phyloP scores from a whole-genome alignment of 2,797 vertebrate species.

The Schizopygopsis pylzovi region DNA sequence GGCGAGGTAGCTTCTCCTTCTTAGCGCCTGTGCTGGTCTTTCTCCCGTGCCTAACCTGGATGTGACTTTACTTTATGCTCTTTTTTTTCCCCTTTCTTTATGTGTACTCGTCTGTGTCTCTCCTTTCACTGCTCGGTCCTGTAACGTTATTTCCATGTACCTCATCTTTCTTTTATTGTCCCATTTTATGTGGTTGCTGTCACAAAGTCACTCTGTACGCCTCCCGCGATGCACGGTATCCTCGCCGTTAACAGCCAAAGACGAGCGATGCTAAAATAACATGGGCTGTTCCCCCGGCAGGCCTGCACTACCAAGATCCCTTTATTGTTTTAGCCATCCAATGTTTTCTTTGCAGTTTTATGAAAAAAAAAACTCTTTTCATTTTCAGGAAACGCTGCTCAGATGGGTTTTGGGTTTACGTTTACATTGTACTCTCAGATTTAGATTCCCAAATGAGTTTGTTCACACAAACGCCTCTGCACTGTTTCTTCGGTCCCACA shows the following conservation, averaged over 20 bases:
- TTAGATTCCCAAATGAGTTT: conserved; percentile 23
- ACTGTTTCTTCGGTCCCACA: conserved; percentile 46
- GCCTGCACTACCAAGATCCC: conserved; percentile 21
- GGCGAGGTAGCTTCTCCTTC: conserved; percentile 48
- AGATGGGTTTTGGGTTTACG: conserved; percentile 41
- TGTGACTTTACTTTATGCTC: conserved; percentile 57
- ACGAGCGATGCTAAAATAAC: conserved; percentile 41
- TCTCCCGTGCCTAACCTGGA: conserved; percentile 60
- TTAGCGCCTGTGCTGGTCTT: conserved; percentile 55
- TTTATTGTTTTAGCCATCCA: conserved; percentile 53
- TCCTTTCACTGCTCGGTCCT: conserved; percentile 48
- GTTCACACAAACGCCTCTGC: conserved; percentile 29
- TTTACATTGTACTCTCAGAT: conserved; percentile 37
- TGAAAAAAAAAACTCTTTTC: conserved; percentile 34
- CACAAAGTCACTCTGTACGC: conserved; percentile 42
- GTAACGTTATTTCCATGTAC: conserved; percentile 50
- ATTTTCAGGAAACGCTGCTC: conserved; percentile 52
- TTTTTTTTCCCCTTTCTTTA: conserved; percentile 65
- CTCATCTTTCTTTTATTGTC: conserved; percentile 45
- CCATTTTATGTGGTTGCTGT: conserved; percentile 55
- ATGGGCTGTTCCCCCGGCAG: conserved; percentile 48
- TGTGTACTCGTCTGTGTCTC: conserved; percentile 55
- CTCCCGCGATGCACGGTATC: conserved; percentile 40
- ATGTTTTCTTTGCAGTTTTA: conserved; percentile 58
- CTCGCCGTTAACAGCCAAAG: conserved; percentile 45